These are phyloP conservation scores for Ethmia dodecea DNA, from an alignment of 2,888 invertebrate species.

Conservation along the genomic window DNA sequence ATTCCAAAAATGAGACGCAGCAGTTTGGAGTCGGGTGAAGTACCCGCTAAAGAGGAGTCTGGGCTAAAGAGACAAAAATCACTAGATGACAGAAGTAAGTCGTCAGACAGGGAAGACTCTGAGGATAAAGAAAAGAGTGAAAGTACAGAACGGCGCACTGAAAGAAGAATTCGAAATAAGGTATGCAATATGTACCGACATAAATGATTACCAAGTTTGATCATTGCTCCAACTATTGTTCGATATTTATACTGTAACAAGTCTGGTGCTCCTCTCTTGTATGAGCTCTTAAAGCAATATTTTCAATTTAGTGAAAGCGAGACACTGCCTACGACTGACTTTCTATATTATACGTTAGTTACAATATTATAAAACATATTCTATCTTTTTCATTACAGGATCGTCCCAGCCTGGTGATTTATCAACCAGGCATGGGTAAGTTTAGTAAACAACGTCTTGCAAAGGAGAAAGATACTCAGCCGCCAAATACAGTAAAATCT, in stretches of 20 bases:
- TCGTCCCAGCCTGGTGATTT: slow-evolving; percentile 92
- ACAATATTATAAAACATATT: no score
- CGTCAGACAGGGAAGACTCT: slow-evolving; percentile 71
- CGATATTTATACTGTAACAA: no score
- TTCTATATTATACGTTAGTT: no score
- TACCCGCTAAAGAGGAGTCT: slow-evolving; percentile 45
- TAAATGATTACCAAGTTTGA: no score
- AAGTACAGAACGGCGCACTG: slow-evolving; percentile 74
- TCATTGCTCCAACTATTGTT: no score
- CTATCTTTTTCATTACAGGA: slow-evolving; percentile 77
- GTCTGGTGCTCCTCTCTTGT: no score
- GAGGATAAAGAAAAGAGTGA: slow-evolving; percentile 73
- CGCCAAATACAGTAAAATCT: slow-evolving; percentile 37
- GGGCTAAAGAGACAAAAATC: slow-evolving; percentile 74
- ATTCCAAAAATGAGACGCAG: slow-evolving; percentile 47
- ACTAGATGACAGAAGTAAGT: slow-evolving; percentile 74
- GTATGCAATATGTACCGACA: no score
- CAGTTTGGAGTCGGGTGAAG: slow-evolving; percentile 58
- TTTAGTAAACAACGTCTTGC: slow-evolving; percentile 82
- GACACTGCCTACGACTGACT: no score
- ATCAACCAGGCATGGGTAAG: slow-evolving; percentile 92
- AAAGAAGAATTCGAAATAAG: slow-evolving; percentile 82
- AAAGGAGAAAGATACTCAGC: slow-evolving; percentile 60
- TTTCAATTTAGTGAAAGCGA: no score
- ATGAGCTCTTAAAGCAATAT: no score